Base-by-base conservation (phyloP, 2,888 invertebrate species). In the Diaphora mendica region DNA sequence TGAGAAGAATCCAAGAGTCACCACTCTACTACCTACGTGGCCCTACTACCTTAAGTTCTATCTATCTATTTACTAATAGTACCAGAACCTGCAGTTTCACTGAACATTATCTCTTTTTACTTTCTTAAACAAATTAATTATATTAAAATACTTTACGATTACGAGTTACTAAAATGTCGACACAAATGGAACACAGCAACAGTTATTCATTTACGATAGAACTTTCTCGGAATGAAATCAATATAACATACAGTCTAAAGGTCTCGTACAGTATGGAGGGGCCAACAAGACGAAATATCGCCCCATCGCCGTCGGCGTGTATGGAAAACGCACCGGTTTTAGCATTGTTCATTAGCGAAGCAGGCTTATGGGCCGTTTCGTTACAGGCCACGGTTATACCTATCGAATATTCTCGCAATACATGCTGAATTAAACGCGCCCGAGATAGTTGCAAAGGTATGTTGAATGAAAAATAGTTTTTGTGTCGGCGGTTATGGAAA, bases 301-400 rank as follows among this genome's bases (percentile, higher is more conserved):
- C 23, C 59, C 68, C 69, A 75, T 74, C 77, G 73, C 71, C 71
- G 77, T 74, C 77, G 73, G 70, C 68, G 65, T 64, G 44, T 44
- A 59, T 75, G 75, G 73, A 74, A 71, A 74, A 73, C 73, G 81
- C 74, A 77, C 86, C 87, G 30, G 67, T 66, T 75, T 73, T 75
- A 73, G 66, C 77, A 82, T 81, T 79, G 77, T 83, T 79, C 72
- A 64, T 73, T 75, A 78, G 74, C 73, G 67, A 64, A 59, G 70
- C 76, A 71, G 71, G n/a, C 59, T 77, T 76, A 72, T 48, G 75
- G 71, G 64, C 67, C 73, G 62, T 83, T 83, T 83, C 69, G 82
- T 77, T 76, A 76, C 82, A 82, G 72, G 1, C 64, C 42, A 30
- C 20, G 67, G 42, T 64, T 66, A 70, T 74, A 71, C 70, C 64